phyloP scores from a whole-genome alignment of 2,888 invertebrate genomes.

The Odontothrips loti region DNA sequence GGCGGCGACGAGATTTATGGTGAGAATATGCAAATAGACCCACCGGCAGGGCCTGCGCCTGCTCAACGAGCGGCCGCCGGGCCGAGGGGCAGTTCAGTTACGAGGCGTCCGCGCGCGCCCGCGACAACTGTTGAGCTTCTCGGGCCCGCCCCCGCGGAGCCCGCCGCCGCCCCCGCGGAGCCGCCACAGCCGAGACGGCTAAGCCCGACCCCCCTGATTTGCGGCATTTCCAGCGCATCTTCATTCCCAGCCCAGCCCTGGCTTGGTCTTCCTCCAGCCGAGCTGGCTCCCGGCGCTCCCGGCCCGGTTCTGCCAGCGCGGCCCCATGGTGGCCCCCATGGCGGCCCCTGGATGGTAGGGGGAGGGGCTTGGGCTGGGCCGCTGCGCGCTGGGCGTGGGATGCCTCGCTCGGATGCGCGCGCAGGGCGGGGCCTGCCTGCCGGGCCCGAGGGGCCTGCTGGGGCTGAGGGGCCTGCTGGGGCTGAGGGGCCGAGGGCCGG shows the following conservation, averaged over 20 bases:
- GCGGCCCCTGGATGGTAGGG: background rate
- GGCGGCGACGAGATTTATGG: conserved; percentile 30
- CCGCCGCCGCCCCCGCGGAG: background rate
- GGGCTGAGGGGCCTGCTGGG: background rate
- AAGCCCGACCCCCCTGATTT: no score
- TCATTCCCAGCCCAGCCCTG: background rate
- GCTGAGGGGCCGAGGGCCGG: background rate
- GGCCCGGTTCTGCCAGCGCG: no score
- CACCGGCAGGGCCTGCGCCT: background rate
- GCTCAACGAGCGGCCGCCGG: background rate
- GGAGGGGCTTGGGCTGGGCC: background rate
- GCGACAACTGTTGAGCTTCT: background rate
- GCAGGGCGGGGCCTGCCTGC: background rate
- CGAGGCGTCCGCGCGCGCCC: background rate
- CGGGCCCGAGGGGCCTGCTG: background rate
- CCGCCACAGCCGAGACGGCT: no score
- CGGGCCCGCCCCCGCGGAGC: background rate
- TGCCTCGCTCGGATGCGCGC: background rate
- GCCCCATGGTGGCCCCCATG: no score
- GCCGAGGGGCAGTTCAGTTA: background rate
- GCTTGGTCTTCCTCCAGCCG: background rate
- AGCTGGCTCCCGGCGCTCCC: background rate
- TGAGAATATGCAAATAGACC: conserved; percentile 27
- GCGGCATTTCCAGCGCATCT: background rate
- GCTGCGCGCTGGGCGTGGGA: background rate